Conservation (phyloP, 2,113 vertebrate genomes). For the Psettodes erumei region DNA sequence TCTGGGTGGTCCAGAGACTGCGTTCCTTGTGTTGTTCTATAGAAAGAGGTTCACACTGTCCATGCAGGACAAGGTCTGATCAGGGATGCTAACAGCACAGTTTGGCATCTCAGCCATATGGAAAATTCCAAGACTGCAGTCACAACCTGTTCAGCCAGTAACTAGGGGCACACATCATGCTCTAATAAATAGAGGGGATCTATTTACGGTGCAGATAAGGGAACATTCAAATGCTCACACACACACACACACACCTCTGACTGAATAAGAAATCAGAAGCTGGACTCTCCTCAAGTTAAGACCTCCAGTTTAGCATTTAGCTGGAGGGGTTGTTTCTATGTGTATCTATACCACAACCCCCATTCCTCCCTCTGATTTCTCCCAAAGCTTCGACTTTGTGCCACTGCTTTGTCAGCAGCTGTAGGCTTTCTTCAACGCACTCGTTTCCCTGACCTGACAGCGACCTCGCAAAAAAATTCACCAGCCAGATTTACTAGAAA, state of each 20-base stretch:
- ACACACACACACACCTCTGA: not conserved
- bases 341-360: not conserved
- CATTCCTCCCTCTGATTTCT: not conserved
- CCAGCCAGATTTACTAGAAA: constrained; percentile 23
- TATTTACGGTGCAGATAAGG: no score
- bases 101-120: no score
- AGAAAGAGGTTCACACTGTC: no score
- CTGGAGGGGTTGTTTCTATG: not conserved
- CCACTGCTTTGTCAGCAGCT: constrained; percentile 25
- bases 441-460: constrained; percentile 33
- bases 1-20: no score
- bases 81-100: no score
- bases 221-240: constrained; percentile 61
- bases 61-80: no score
- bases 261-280: not conserved
- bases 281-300: not conserved
- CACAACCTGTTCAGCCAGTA: no score
- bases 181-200: no score
- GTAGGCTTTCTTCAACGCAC: constrained; percentile 6
- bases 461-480: constrained; percentile 48
- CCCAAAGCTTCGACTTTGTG: not conserved
- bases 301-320: not conserved
- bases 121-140: no score
- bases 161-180: no score
- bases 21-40: no score